phyloP scores from a whole-genome alignment of 2,888 invertebrate species.

The Caenorhabditis sp. region DNA sequence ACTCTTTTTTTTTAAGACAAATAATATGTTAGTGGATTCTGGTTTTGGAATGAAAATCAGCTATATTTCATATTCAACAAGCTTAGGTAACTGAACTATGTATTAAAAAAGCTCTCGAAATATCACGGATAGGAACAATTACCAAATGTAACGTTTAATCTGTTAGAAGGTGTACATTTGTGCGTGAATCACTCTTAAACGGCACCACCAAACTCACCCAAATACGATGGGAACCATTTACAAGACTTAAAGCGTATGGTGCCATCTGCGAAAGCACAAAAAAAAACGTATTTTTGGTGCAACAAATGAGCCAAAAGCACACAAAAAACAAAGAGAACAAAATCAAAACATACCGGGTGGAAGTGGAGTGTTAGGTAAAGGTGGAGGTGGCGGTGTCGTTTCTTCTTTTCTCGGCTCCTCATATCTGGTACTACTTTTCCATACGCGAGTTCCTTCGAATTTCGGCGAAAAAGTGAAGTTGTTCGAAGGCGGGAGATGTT shows the following conservation, averaged over 20 bases:
- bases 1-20: too few relatives aligned
- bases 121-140: too few relatives aligned
- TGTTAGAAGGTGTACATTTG: not conserved
- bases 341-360: slow-evolving; percentile 35
- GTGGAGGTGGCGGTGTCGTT: slow-evolving; percentile 29
- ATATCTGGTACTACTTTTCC: slow-evolving; percentile 6
- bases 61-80: too few relatives aligned
- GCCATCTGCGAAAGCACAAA: not conserved
- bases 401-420: not conserved
- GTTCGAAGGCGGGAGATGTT: not conserved
- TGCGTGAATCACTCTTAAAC: not conserved
- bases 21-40: too few relatives aligned
- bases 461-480: slow-evolving; percentile 13
- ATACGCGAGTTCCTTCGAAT: slow-evolving; percentile 19
- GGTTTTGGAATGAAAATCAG: too few relatives aligned
- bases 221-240: slow-evolving; percentile 34
- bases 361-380: slow-evolving; percentile 30
- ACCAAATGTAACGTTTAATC: not conserved
- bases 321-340: not conserved
- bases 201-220: slow-evolving; percentile 20
- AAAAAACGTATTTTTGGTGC: not conserved
- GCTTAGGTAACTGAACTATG: too few relatives aligned
- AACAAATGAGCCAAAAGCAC: not conserved
- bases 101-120: too few relatives aligned
- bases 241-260: not conserved